phyloP scores from a whole-genome alignment of 2,888 invertebrate species.

The Papilio demoleus region DNA sequence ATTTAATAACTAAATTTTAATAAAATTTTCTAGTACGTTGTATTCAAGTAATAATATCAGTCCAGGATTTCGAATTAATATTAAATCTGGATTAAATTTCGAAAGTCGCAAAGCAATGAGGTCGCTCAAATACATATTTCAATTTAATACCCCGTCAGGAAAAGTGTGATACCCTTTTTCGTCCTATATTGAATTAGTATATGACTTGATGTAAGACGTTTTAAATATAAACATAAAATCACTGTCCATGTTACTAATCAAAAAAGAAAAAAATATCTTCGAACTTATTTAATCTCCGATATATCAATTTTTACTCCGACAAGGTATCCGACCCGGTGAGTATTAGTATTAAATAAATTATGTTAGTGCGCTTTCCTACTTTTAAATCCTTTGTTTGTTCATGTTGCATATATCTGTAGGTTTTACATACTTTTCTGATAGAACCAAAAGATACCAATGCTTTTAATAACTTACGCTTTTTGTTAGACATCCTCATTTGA shows the following conservation, averaged over 20 bases:
- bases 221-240: neutral
- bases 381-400: too few relatives aligned
- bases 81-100: constrained; percentile 12
- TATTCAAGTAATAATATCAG: neutral
- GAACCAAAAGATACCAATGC: too few relatives aligned
- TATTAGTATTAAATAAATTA: too few relatives aligned
- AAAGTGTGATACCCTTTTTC: neutral
- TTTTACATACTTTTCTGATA: too few relatives aligned
- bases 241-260: neutral
- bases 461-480: too few relatives aligned
- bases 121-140: constrained; percentile 3
- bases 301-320: too few relatives aligned
- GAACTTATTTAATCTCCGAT: too few relatives aligned
- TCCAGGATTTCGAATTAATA: constrained; percentile 2
- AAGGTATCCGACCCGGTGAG: too few relatives aligned
- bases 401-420: too few relatives aligned
- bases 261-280: too few relatives aligned
- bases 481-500: too few relatives aligned
- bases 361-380: too few relatives aligned
- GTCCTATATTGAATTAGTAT: neutral
- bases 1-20: neutral
- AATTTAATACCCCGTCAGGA: constrained; percentile 8
- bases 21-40: neutral
- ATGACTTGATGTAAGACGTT: neutral
- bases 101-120: neutral